Conservation (phyloP, 2,797 vertebrate genomes). For the Poliocrania exsul region DNA sequence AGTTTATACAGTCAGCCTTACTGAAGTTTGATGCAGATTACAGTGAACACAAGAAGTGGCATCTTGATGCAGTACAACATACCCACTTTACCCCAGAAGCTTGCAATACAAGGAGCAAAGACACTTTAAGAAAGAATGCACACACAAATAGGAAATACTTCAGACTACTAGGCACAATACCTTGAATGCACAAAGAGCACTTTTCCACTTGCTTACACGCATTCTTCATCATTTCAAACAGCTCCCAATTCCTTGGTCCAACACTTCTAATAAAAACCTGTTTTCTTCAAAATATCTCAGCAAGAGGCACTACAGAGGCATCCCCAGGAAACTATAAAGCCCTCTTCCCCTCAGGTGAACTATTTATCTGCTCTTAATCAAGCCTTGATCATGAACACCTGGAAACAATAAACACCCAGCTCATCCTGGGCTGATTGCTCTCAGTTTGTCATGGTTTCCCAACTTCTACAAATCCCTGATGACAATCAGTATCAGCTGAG, state of each 20-base stretch:
- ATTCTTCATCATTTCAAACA: background rate
- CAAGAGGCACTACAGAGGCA: rapidly evolving
- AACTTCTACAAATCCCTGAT: background rate
- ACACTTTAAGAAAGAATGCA: rapidly evolving
- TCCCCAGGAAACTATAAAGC: rapidly evolving
- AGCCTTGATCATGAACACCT: background rate
- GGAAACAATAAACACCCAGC: background rate
- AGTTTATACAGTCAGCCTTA: background rate
- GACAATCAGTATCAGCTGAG: background rate
- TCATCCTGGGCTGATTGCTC: background rate
- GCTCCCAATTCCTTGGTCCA: rapidly evolving
- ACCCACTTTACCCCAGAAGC: background rate
- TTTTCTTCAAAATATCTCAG: rapidly evolving
- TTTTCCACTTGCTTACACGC: background rate
- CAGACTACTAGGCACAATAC: background rate
- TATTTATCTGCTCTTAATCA: background rate
- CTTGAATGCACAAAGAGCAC: rapidly evolving
- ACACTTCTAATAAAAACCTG: rapidly evolving
- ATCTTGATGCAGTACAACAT: background rate
- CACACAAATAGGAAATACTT: background rate
- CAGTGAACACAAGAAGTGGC: background rate
- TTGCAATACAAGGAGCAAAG: background rate
- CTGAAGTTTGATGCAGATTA: background rate
- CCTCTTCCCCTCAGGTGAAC: rapidly evolving
- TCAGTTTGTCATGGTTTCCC: background rate